These are phyloP conservation scores for Thaumatotibia leucotreta DNA, from an alignment of 1,140 invertebrate species.

Conservation along the genomic window DNA sequence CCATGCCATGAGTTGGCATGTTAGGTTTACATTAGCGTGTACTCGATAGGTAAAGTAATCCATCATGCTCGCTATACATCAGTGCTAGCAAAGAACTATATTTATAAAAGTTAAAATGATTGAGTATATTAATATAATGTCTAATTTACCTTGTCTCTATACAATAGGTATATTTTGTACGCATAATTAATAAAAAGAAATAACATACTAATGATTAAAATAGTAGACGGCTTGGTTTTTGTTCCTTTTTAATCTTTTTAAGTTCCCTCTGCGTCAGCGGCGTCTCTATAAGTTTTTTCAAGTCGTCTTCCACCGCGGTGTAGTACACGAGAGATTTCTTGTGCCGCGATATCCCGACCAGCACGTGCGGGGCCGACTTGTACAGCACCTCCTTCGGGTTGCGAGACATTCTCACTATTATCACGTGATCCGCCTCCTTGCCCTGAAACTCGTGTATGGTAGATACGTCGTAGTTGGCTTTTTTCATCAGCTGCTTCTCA, in stretches of 20 bases:
- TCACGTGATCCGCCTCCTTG: not conserved
- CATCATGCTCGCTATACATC: no score
- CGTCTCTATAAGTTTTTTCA: not conserved
- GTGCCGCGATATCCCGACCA: not conserved
- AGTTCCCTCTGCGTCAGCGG: not conserved
- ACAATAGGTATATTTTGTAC: not conserved
- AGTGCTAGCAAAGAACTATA: no score
- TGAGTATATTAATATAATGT: not conserved
- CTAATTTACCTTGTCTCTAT: not conserved
- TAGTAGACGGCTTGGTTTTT: not conserved
- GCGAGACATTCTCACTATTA: not conserved
- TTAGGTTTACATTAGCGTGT: no score
- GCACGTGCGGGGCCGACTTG: not conserved
- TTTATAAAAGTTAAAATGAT: no score
- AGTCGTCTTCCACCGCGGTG: not conserved
- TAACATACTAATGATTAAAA: not conserved
- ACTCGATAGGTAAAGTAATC: no score
- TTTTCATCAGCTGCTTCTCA: not conserved
- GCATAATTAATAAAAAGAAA: not conserved
- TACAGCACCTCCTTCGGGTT: not conserved
- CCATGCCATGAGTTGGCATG: no score
- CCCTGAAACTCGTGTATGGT: not conserved
- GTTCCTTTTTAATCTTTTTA: not conserved
- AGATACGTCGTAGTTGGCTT: not conserved
- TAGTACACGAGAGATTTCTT: not conserved